These are phyloP conservation scores for Meandrusa payeni DNA, from an alignment of 2,888 invertebrate genomes.

Conservation along the genomic window DNA sequence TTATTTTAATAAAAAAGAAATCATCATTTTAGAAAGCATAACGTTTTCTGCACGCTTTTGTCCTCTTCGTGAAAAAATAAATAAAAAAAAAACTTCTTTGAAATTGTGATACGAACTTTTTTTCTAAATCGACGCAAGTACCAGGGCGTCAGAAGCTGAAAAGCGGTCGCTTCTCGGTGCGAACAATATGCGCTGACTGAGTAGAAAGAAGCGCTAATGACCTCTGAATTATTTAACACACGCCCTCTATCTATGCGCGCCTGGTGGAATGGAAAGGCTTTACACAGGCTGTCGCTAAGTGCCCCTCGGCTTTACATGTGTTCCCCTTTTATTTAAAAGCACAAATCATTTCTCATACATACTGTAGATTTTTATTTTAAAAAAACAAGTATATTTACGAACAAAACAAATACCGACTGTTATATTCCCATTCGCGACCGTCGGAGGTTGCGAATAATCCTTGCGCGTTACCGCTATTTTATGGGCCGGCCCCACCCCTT, in stretches of 20 bases:
- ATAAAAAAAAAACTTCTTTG: conserved; percentile 20
- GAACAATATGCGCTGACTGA: conserved; percentile 33
- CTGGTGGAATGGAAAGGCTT: conserved; percentile 21
- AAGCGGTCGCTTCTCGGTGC: conserved; percentile 24
- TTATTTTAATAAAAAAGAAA: too few species aligned
- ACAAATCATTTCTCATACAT: not conserved
- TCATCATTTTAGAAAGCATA: not conserved
- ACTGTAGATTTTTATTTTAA: too few species aligned
- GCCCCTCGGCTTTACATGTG: conserved; percentile 3
- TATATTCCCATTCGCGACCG: too few species aligned
- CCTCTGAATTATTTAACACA: conserved; percentile 58
- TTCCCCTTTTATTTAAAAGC: conserved; percentile 2
- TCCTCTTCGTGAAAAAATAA: conserved; percentile 4
- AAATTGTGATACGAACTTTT: conserved; percentile 27
- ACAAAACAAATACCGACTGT: too few species aligned
- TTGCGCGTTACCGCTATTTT: too few species aligned
- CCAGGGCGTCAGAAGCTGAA: conserved; percentile 31
- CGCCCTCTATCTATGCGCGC: conserved; percentile 25
- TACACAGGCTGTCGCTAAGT: conserved; percentile 11
- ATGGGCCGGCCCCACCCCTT: too few species aligned
- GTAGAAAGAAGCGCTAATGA: conserved; percentile 50
- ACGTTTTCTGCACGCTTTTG: not conserved
- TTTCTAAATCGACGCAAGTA: conserved; percentile 32
- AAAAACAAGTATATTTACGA: too few species aligned
- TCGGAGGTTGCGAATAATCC: too few species aligned